Percentiles rank a stretch among this genome's conserved stretches.
These are phyloP conservation scores for Reticulitermes lucifugus DNA, from an alignment of 2,888 invertebrate species.

Conservation along the genomic window DNA sequence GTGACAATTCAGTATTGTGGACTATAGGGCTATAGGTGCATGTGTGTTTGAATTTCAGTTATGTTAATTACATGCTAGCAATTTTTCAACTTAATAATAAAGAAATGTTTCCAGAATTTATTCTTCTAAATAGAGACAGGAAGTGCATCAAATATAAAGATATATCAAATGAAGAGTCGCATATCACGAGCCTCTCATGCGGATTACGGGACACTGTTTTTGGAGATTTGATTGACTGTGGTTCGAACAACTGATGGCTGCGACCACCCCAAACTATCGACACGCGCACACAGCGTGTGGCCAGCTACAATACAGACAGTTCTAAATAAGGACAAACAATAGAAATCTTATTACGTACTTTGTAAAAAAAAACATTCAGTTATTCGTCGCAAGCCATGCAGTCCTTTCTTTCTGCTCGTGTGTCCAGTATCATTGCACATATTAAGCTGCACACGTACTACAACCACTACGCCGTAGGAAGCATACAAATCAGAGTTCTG, in stretches of 20 bases:
- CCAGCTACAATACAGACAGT: neutral
- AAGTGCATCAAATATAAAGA: neutral
- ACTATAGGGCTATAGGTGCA: too few relatives aligned
- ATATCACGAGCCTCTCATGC: neutral
- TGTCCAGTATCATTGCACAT: neutral
- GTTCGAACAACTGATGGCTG: neutral
- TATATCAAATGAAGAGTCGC: neutral
- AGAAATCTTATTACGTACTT: neutral
- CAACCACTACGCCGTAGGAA: neutral
- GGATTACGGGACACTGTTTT: neutral
- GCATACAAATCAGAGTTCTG: neutral
- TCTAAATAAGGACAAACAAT: constrained; percentile 9
- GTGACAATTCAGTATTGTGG: too few relatives aligned
- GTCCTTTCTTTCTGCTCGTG: neutral
- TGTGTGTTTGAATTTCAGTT: too few relatives aligned
- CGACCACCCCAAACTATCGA: neutral
- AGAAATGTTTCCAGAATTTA: too few relatives aligned
- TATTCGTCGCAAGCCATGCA: neutral
- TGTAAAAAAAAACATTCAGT: neutral
- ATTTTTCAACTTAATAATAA: too few relatives aligned
- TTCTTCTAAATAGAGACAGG: too few relatives aligned
- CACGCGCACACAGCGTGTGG: neutral
- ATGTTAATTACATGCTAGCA: too few relatives aligned
- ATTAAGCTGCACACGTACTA: neutral
- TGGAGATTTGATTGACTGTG: neutral